Conservation (phyloP, 2,797 vertebrate species). For the Euthynnus affinis region DNA sequence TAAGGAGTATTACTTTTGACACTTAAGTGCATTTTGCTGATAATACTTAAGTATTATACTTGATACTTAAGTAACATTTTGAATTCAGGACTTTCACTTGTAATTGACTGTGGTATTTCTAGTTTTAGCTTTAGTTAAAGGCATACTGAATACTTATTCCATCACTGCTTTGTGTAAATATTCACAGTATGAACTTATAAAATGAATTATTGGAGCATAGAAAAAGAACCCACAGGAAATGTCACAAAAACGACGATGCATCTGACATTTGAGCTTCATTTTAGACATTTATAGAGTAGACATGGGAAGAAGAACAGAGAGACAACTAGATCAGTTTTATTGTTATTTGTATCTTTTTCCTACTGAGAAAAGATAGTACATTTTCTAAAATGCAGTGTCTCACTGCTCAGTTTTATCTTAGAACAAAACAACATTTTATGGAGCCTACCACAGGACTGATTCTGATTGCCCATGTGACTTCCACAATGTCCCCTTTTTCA, state of each 20-base stretch:
- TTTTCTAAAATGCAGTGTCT: not conserved
- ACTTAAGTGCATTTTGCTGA: too few species aligned
- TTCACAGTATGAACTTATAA: not conserved
- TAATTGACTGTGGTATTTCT: too few species aligned
- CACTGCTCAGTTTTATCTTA: not conserved
- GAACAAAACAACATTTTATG: not conserved
- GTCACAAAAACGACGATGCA: not conserved
- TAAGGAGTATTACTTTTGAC: too few species aligned
- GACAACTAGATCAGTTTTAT: not conserved
- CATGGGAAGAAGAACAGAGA: not conserved
- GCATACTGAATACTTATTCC: too few species aligned
- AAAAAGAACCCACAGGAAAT: conserved; percentile 11
- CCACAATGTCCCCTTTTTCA: not conserved
- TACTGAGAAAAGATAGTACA: not conserved
- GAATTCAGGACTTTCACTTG: too few species aligned
- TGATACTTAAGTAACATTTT: too few species aligned
- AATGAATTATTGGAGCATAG: conserved; percentile 20
- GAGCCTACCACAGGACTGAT: not conserved
- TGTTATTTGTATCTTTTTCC: not conserved
- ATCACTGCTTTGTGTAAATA: not conserved
- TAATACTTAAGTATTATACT: too few species aligned
- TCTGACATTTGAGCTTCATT: not conserved
- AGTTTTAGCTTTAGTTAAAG: too few species aligned
- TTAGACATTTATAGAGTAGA: not conserved
- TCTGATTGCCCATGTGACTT: not conserved